phyloP scores from a whole-genome alignment of 1,140 invertebrate genomes.

The Zaprionus ornatus region DNA sequence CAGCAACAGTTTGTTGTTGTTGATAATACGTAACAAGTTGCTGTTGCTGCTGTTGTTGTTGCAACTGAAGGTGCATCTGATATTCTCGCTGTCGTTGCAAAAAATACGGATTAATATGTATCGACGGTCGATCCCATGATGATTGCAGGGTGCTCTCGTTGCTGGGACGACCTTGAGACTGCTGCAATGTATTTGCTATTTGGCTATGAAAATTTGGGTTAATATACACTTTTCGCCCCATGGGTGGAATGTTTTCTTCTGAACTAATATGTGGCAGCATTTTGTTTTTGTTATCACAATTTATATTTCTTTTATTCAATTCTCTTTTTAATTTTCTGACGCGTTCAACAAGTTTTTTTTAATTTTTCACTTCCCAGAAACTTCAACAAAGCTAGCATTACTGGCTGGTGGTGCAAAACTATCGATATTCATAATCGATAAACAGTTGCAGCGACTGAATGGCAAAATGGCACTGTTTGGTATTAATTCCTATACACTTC shows the following conservation, averaged over 20 bases:
- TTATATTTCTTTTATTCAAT: neutral
- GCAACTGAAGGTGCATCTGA: slow-evolving; percentile 33
- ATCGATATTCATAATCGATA: neutral
- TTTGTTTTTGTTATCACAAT: slow-evolving; percentile 19
- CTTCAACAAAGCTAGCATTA: neutral
- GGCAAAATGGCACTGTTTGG: neutral
- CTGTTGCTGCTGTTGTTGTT: slow-evolving; percentile 23
- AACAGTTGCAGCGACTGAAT: slow-evolving; percentile 2
- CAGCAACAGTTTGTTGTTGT: slow-evolving; percentile 49
- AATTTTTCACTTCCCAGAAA: neutral
- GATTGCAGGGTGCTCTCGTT: slow-evolving; percentile 8
- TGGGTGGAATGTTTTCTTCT: slow-evolving; percentile 50
- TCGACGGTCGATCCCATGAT: slow-evolving; percentile 52
- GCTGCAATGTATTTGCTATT: slow-evolving; percentile 36
- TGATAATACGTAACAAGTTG: slow-evolving; percentile 34
- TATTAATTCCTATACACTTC: neutral
- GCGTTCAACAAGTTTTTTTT: neutral
- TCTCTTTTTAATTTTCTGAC: neutral
- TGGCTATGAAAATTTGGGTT: slow-evolving; percentile 69
- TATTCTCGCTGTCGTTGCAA: slow-evolving; percentile 55
- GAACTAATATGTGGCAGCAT: slow-evolving; percentile 66
- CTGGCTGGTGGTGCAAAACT: neutral
- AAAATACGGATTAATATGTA: slow-evolving; percentile 71
- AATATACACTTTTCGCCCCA: slow-evolving; percentile 67
- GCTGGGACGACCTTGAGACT: slow-evolving; percentile 46